phyloP scores from a whole-genome alignment of 1,140 invertebrate genomes.

The Anastatus disparis region DNA sequence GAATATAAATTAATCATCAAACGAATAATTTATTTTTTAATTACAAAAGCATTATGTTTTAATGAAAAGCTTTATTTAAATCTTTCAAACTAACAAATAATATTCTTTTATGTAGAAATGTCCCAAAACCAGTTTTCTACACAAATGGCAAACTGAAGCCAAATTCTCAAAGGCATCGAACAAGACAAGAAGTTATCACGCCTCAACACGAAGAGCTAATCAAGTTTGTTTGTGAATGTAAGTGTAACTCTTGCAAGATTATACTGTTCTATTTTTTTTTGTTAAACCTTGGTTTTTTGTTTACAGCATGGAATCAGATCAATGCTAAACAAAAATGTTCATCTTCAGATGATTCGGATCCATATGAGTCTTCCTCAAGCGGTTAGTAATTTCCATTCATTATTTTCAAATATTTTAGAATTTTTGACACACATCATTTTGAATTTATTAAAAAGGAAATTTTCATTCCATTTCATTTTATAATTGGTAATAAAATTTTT shows the following conservation, averaged over 20 bases:
- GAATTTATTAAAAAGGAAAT: too few relatives aligned
- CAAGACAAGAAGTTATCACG: slow-evolving; percentile 72
- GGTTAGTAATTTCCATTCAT: slow-evolving; percentile 12
- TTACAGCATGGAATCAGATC: slow-evolving; percentile 60
- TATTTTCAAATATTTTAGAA: neutral
- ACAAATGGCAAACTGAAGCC: slow-evolving; percentile 74
- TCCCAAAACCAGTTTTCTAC: slow-evolving; percentile 78
- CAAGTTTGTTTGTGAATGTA: slow-evolving; percentile 79
- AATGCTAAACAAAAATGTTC: slow-evolving; percentile 51
- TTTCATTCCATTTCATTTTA: too few relatives aligned
- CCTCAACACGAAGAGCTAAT: slow-evolving; percentile 80
- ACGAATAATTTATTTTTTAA: slow-evolving; percentile 26
- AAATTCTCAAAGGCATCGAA: slow-evolving; percentile 69
- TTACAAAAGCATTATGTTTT: neutral
- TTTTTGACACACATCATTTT: too few relatives aligned
- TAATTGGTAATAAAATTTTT: too few relatives aligned
- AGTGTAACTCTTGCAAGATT: slow-evolving; percentile 59
- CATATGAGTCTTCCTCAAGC: slow-evolving; percentile 49
- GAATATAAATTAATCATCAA: too few relatives aligned
- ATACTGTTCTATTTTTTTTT: too few relatives aligned
- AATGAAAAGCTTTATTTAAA: slow-evolving; percentile 48
- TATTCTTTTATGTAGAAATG: slow-evolving; percentile 62
- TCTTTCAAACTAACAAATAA: slow-evolving; percentile 8
- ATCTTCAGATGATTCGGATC: slow-evolving; percentile 52
- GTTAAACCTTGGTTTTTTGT: too few relatives aligned